These are phyloP conservation scores for Tarsius wallacei DNA, from an alignment of 2,797 vertebrate genomes.

Conservation along the genomic window DNA sequence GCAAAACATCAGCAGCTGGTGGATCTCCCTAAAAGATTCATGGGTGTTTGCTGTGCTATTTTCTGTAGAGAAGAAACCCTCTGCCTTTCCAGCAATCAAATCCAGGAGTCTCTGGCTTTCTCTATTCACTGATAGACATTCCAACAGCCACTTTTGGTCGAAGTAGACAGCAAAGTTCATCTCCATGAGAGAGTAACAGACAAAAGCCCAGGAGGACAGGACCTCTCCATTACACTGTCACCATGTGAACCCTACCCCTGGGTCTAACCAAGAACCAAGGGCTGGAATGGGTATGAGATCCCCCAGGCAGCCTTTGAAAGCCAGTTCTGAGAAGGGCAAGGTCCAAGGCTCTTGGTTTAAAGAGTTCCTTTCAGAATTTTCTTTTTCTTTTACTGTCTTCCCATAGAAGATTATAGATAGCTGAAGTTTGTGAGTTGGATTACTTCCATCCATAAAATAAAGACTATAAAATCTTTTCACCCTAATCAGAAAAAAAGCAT, in stretches of 20 bases:
- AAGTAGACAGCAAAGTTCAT: background rate
- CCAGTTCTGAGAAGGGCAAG: background rate
- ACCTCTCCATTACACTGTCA: background rate
- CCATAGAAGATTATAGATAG: constrained; percentile 74
- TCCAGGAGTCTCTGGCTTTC: background rate
- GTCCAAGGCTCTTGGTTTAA: constrained; percentile 19
- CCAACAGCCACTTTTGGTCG: background rate
- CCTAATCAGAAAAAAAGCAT: constrained; percentile 77
- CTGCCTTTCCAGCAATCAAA: background rate
- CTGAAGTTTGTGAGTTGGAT: constrained; percentile 78
- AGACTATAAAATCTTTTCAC: constrained; percentile 80
- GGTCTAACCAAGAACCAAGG: background rate
- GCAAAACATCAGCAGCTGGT: background rate
- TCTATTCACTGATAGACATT: background rate
- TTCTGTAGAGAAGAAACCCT: background rate
- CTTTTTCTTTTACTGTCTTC: constrained; percentile 71
- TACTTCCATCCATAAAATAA: constrained; percentile 84
- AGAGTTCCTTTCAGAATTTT: constrained; percentile 67
- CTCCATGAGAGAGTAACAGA: background rate
- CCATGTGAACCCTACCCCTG: rapidly evolving
- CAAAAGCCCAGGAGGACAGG: background rate
- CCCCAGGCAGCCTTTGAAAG: background rate
- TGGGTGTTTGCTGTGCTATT: background rate
- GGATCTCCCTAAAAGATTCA: background rate
- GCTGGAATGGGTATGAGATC: too few species aligned